Percentiles rank a stretch among this genome's conserved stretches.
Conservation (phyloP, 2,797 vertebrate genomes). For the Cyclura pinguis region DNA sequence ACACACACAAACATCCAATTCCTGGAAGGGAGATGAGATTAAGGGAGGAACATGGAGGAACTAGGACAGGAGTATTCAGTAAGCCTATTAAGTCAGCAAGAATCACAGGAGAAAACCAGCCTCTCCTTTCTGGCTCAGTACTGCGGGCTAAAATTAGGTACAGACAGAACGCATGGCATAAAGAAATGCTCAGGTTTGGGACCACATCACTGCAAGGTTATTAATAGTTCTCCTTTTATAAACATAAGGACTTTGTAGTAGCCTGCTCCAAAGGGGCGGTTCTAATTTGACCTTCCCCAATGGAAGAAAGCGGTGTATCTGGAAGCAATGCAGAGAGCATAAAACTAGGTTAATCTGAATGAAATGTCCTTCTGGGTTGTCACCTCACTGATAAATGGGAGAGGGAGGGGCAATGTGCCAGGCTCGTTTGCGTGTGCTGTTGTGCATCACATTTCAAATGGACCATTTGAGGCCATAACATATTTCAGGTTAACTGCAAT, state of each 20-base stretch:
- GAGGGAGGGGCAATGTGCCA: not conserved
- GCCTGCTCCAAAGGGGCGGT: not conserved
- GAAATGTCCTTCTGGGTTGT: not conserved
- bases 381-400: not conserved
- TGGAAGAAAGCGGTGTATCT: not conserved
- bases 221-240: not conserved
- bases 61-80: conserved; percentile 11
- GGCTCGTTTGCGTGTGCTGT: not conserved
- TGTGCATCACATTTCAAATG: not conserved
- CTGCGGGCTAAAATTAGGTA: conserved; percentile 44
- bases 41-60: not conserved
- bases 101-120: conserved; percentile 43
- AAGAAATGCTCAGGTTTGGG: rapidly evolving
- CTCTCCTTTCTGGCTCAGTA: not conserved
- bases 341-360: not conserved
- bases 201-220: not conserved
- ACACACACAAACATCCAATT: not conserved
- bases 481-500: not conserved
- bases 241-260: not conserved
- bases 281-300: not conserved
- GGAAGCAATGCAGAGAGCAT: not conserved
- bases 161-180: conserved; percentile 22
- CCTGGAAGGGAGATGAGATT: not conserved
- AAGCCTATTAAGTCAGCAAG: conserved; percentile 32
- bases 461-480: not conserved